Evolutionary conservation across 2,888 invertebrate species (phyloP).

Genomic region (Myathropa florea): DNA sequence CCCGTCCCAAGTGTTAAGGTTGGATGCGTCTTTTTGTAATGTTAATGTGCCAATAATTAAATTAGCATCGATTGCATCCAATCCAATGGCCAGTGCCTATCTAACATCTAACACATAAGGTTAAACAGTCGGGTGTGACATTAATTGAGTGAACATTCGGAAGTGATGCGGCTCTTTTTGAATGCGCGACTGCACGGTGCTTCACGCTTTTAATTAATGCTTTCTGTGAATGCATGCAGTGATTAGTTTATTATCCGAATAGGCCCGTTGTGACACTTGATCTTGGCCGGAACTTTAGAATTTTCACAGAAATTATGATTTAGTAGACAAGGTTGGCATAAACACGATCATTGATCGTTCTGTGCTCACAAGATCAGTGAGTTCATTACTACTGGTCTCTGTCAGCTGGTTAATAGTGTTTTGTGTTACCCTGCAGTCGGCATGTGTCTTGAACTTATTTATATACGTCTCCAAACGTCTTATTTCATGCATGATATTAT

Average conservation of each 20-base stretch:
- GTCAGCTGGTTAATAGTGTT: too few relatives aligned
- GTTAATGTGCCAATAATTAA: conserved; percentile 11
- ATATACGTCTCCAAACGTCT: too few relatives aligned
- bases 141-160: neutral
- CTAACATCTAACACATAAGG: conserved; percentile 7
- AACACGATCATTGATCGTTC: neutral
- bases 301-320: neutral
- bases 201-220: neutral
- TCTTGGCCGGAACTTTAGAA: neutral
- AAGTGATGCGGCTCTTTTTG: neutral
- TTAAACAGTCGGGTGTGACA: neutral
- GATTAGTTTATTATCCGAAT: neutral
- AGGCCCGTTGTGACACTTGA: neutral
- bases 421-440: too few relatives aligned
- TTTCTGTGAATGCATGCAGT: neutral
- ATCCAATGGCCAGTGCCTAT: conserved; percentile 27
- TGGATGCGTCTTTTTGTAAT: neutral
- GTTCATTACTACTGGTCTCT: too few relatives aligned
- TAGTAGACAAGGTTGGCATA: neutral
- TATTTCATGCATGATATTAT: too few relatives aligned
- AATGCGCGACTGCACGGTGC: neutral
- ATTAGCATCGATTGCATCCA: conserved; percentile 33
- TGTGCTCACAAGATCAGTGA: too few relatives aligned
- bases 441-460: too few relatives aligned
- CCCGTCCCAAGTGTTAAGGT: neutral